A percentile compares a stretch with the other conserved stretches of the same genome.
These are phyloP conservation scores for Pimephales promelas DNA, from an alignment of 2,113 vertebrate species.

Conservation along the genomic window DNA sequence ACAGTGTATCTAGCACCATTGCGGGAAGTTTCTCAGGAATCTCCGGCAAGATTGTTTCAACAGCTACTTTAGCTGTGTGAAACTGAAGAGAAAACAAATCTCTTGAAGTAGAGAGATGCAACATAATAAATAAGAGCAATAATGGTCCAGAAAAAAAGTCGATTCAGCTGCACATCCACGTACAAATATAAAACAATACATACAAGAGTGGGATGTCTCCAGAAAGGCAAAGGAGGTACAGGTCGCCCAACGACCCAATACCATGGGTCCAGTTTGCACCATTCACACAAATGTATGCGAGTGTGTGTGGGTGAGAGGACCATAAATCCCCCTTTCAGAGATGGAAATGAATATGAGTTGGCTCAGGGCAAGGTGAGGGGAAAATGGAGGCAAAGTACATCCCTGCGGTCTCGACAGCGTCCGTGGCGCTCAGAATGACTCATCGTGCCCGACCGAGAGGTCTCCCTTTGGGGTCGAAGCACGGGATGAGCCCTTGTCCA, in stretches of 20 bases:
- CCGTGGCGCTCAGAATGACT: constrained; percentile 87
- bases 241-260: constrained; percentile 78
- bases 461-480: constrained; percentile 98
- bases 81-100: constrained; percentile 65
- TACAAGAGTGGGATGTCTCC: constrained; percentile 95
- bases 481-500: constrained; percentile 98
- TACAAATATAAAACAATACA: constrained; percentile 99
- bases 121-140: constrained; percentile 97
- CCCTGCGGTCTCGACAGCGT: constrained; percentile 42
- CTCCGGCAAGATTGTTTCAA: constrained; percentile 80
- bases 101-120: constrained; percentile 82
- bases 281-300: background rate
- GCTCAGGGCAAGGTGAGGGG: constrained; percentile 44
- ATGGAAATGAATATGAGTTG: constrained; percentile 63
- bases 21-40: constrained; percentile 79
- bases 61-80: constrained; percentile 65
- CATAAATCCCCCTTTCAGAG: constrained; percentile 22
- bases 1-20: constrained; percentile 99
- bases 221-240: constrained; percentile 67
- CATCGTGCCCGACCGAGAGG: constrained; percentile 92
- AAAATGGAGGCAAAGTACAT: constrained; percentile 9
- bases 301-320: background rate
- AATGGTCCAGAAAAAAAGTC: constrained; percentile 77
- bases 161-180: constrained; percentile 97
- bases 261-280: constrained; percentile 53